These are phyloP conservation scores for Catocala fraxini DNA, from an alignment of 2,888 invertebrate species.

Conservation along the genomic window DNA sequence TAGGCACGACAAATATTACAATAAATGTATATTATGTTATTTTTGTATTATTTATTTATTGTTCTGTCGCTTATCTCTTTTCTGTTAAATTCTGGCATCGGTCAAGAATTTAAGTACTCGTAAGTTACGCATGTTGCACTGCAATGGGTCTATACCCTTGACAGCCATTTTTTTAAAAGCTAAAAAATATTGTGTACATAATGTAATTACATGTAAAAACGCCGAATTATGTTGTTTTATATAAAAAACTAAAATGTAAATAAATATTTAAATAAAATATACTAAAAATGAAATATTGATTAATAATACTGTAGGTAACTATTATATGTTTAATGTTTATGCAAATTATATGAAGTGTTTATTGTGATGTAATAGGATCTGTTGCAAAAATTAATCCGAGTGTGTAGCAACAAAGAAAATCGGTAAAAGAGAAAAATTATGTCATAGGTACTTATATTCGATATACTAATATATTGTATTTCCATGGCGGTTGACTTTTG, in stretches of 20 bases:
- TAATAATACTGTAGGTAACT: too few species aligned
- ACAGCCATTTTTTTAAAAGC: background rate
- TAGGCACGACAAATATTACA: too few species aligned
- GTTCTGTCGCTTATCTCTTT: too few species aligned
- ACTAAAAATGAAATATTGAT: slow-evolving; percentile 11
- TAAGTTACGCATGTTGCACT: background rate
- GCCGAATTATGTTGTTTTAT: slow-evolving; percentile 26
- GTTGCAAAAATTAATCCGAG: background rate
- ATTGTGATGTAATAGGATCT: background rate
- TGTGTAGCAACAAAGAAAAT: background rate
- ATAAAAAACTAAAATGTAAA: slow-evolving; percentile 34
- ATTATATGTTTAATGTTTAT: slow-evolving; percentile 5
- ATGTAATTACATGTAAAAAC: slow-evolving; percentile 33
- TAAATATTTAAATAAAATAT: slow-evolving; percentile 28
- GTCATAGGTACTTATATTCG: too few species aligned
- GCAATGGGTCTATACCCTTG: background rate
- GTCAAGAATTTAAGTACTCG: too few species aligned
- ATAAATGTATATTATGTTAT: too few species aligned
- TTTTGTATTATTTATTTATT: too few species aligned
- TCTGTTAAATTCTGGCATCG: too few species aligned
- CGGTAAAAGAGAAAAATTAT: too few species aligned
- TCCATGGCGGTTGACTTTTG: too few species aligned
- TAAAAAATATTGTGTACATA: slow-evolving; percentile 14
- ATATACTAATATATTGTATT: too few species aligned
- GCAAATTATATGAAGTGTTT: slow-evolving; percentile 12